These are phyloP conservation scores for Columba guinea DNA, from an alignment of 2,797 vertebrate genomes.

Conservation along the genomic window DNA sequence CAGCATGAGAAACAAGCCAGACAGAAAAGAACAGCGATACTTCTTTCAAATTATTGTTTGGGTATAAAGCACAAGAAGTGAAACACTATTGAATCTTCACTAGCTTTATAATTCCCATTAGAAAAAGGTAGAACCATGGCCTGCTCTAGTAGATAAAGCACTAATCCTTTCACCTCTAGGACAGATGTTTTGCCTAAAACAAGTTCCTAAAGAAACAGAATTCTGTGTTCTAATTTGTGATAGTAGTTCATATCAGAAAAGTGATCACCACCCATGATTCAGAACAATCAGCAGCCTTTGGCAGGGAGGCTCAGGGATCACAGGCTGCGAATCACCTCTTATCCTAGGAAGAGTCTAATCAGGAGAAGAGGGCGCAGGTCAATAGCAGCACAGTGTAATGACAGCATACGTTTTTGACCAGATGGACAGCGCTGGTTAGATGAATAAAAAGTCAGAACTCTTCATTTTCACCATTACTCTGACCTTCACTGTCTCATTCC, in stretches of 20 bases:
- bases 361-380: neutral
- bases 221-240: neutral
- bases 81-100: neutral
- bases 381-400: neutral
- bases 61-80: neutral
- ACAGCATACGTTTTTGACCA: neutral
- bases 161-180: conserved; percentile 48
- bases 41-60: neutral
- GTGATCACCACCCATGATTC: neutral
- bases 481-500: conserved; percentile 19
- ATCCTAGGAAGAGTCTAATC: neutral
- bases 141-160: conserved; percentile 52
- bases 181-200: conserved; percentile 35
- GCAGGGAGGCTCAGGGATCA: neutral
- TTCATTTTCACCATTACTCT: conserved; percentile 7
- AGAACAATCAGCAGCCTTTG: conserved; percentile 1
- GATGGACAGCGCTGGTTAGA: neutral
- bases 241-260: neutral
- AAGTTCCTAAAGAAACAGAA: conserved; percentile 48
- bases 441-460: conserved; percentile 14
- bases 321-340: conserved; percentile 33
- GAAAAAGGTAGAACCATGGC: neutral
- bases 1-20: neutral
- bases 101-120: neutral
- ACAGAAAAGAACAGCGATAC: neutral